Base-by-base conservation (phyloP, 2,888 invertebrate species). In the Hypena proboscidalis region DNA sequence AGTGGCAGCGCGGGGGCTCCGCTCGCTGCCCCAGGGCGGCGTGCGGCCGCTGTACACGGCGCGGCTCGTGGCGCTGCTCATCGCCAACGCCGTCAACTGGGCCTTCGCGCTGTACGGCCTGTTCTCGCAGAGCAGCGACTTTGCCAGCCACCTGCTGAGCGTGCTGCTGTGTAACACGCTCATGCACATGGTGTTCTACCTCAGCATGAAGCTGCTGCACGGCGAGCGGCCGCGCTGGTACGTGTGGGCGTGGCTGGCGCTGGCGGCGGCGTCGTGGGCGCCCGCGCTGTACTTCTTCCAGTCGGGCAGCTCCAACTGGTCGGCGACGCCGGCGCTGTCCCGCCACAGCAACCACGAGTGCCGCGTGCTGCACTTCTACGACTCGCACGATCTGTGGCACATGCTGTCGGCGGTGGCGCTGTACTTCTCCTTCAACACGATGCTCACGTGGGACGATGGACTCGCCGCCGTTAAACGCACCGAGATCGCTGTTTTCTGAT, bases 301-400 rank as follows among this genome's bases (percentile, higher is more conserved):
- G 32, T 25, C 69, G 20, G 74, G 68, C 56, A 62, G 65, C 63
- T 67, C 80, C 11, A 64, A 70, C 70, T 90, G 90, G 90, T 56
- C 87, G n/a, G 42, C 73, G 38, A 66, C 95, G 14, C 95, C 97
- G 11, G 96, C 97, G 2, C 91, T 92, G 66, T 96, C 96, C 0
- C 92, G 97, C 7, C 92, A 92, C 31, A 48, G 37, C 48, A 86
- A 87, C 73, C 87, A 85, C 74, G 79, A 83, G 68, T 83, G 85
- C 69, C 76, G 55, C 48, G 51, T 71, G 67, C 67, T 80, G 50
- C 85, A 93, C 47, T 97, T 97, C 85, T 97, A 96, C 83, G 97
- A 97, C 84, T 92, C 92, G 58, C 97, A 97, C 84, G 97, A 97
- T 78, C 93, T 97, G 59, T 97, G 97, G 97, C 97, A 97, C 84